These are phyloP conservation scores for Agrotis ipsilon DNA, from an alignment of 2,888 invertebrate species.

Conservation along the genomic window DNA sequence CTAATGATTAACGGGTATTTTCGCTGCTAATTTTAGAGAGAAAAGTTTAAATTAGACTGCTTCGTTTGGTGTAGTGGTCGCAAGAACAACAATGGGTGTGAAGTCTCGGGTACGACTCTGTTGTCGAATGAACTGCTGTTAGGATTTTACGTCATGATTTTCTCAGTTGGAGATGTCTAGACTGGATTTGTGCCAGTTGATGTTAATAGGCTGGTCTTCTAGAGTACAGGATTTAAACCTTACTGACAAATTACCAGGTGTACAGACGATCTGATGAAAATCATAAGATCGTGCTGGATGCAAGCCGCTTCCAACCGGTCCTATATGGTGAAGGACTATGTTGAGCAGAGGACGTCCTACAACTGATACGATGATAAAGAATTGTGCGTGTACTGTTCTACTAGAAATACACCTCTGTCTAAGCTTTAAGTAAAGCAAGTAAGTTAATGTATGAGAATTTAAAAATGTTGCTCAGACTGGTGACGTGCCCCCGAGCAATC, in stretches of 20 bases:
- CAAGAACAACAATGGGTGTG: no score
- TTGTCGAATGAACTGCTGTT: neutral
- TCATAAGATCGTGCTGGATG: no score
- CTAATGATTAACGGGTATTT: conserved; percentile 57
- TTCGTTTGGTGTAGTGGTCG: neutral
- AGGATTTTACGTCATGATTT: neutral
- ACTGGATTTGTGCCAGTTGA: no score
- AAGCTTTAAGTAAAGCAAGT: neutral
- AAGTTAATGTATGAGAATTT: conserved; percentile 50
- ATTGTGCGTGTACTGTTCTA: neutral
- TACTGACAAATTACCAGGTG: no score
- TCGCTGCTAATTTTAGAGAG: conserved; percentile 35
- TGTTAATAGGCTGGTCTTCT: no score
- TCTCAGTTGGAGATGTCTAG: neutral
- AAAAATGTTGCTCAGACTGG: conserved; percentile 56
- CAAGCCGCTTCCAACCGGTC: no score
- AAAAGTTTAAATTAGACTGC: neutral
- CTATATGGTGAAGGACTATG: no score
- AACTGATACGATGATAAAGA: no score
- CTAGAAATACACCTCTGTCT: no score
- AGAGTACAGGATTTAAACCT: no score
- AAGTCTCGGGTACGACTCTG: neutral
- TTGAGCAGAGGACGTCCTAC: no score
- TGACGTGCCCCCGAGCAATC: conserved; percentile 62
- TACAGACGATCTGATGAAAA: no score